Evolutionary conservation across 1,140 invertebrate species (phyloP), one percentile per base, ranked within the genome.

Genomic region (Drosophila repletoides): DNA sequence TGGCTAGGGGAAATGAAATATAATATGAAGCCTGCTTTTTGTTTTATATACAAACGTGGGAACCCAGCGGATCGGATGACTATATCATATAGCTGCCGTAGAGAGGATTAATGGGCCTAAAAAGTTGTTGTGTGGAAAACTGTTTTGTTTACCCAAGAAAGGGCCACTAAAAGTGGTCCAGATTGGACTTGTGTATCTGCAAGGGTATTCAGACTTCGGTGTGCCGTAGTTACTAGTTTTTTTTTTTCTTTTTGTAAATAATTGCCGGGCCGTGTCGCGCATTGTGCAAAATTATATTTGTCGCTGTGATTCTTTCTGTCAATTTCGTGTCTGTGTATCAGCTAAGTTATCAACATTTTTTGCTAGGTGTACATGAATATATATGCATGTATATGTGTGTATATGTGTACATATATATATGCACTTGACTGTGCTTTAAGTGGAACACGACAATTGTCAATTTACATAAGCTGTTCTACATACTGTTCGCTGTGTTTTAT

Each of bases 371-470:
- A 60, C 52, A 80, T 70, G 58, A 26, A 56, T 29, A 45, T 29
- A 36, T 14, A 26, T 2, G n/a, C 9, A 17, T 38, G 7, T 33
- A 45, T 15, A 49, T 38, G 10, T 17, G 33, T 21, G 14, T 46
- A 17, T 41, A 40, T 63, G 41, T 40, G 36, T 5, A 14, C 14
- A 0, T 21, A 22, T 15, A 22, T 6, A 3, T 34, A 24, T 67
- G 46, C 63, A 66, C 36, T 60, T 66, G 63, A 66, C 63, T 36
- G 63, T 28, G 67, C 66, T 80, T 52, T 51, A 74, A 81, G 63
- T 76, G 58, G 77, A 64, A 41, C 73, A 83, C 59, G 68, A 28
- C 76, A 81, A 81, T 81, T 81, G 77, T 10, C 68, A 81, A 61
- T 75, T 79, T 75, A 71, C 76, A 61, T 71, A 71, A 49, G 61